A percentile compares a stretch with the other conserved stretches of the same genome.
Conservation (phyloP, 2,797 vertebrate species). For the Enteromius trimaculatus region DNA sequence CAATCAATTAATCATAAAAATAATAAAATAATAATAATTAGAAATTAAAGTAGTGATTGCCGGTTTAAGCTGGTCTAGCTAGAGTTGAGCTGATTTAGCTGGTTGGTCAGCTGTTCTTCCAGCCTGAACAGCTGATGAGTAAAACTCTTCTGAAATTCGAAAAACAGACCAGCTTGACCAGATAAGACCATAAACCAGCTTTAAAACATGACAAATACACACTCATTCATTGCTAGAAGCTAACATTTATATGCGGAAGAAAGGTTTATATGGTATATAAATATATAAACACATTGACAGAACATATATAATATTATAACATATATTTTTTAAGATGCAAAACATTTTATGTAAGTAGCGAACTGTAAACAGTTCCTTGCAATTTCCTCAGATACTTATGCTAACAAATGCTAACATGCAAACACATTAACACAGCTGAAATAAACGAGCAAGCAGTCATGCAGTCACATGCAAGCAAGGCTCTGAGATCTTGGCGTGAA, state of each 20-base stretch:
- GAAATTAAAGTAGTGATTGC: not conserved
- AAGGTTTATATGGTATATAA: not conserved
- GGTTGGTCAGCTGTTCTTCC: not conserved
- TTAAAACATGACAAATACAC: not conserved
- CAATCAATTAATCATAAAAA: not conserved
- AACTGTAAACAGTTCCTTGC: not conserved
- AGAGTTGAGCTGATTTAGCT: not conserved
- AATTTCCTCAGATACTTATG: not conserved
- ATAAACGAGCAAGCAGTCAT: not conserved
- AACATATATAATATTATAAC: not conserved
- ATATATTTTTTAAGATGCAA: not conserved
- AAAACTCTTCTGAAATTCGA: not conserved
- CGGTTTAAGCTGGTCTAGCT: not conserved
- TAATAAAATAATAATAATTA: not conserved
- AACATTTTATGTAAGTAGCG: not conserved
- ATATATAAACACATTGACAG: not conserved
- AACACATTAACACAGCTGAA: conserved; percentile 14
- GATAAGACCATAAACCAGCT: not conserved
- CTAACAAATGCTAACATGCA: conserved; percentile 23
- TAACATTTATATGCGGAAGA: not conserved
- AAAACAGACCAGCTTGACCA: not conserved
- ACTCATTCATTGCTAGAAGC: not conserved
- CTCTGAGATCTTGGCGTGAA: not conserved
- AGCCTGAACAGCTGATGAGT: not conserved
- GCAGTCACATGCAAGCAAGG: not conserved